Conservation (phyloP, 2,888 invertebrate species). For the Aphodius granarius region DNA sequence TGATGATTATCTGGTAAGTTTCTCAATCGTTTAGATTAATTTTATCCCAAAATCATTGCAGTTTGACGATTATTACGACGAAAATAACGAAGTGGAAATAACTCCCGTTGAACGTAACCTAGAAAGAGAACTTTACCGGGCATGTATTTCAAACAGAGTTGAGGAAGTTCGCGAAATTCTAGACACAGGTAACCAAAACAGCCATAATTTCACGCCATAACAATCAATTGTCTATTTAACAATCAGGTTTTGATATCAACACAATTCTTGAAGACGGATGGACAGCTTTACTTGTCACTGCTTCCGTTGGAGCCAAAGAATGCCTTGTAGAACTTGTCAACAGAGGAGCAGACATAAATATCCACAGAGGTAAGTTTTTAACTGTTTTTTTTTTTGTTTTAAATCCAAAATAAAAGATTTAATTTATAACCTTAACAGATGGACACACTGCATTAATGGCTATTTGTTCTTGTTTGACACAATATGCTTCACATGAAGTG, state of each 20-base stretch:
- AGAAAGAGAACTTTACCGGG: constrained; percentile 31
- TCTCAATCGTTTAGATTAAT: constrained; percentile 5
- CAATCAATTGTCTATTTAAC: not conserved
- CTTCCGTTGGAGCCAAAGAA: constrained; percentile 59
- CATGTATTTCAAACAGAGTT: constrained; percentile 33
- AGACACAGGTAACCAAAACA: constrained; percentile 45
- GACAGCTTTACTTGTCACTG: constrained; percentile 64
- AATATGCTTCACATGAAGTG: constrained; percentile 53
- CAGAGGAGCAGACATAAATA: constrained; percentile 62
- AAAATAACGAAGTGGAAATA: constrained; percentile 11
- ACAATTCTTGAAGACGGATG: constrained; percentile 59
- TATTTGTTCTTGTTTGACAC: constrained; percentile 62
- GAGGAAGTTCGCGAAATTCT: constrained; percentile 32
- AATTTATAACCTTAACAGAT: constrained; percentile 56
- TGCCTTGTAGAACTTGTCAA: constrained; percentile 58
- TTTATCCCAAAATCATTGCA: constrained; percentile 13
- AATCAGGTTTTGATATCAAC: constrained; percentile 49
- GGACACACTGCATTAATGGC: constrained; percentile 66
- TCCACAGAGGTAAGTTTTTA: constrained; percentile 41
- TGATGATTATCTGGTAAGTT: constrained; percentile 31
- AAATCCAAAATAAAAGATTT: constrained; percentile 11
- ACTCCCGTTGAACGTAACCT: constrained; percentile 1
- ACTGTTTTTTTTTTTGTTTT: constrained; percentile 12
- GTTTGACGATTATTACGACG: constrained; percentile 27
- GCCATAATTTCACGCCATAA: not conserved